phyloP scores from a whole-genome alignment of 1,140 invertebrate genomes.

The Dendrolimus kikuchii region DNA sequence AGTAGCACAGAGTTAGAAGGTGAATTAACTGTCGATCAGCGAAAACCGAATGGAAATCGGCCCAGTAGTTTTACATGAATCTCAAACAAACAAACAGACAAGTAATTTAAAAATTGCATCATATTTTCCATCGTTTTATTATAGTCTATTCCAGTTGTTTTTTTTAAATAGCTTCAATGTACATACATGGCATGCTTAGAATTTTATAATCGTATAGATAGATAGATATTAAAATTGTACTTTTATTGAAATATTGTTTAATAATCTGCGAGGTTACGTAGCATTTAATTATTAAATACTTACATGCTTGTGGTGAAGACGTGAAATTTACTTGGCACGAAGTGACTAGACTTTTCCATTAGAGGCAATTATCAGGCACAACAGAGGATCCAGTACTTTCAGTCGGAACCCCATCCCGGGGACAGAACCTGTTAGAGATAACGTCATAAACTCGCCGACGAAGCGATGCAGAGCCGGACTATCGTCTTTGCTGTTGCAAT shows the following conservation, averaged over 20 bases:
- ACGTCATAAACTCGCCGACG: conserved; percentile 66
- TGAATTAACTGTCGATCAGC: too few relatives aligned
- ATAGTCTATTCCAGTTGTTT: too few relatives aligned
- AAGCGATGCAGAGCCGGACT: conserved; percentile 57
- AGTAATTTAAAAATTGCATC: too few relatives aligned
- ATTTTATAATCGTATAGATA: too few relatives aligned
- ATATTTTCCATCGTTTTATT: too few relatives aligned
- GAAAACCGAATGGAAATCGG: too few relatives aligned
- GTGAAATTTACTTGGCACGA: conserved; percentile 61
- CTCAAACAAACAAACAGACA: too few relatives aligned
- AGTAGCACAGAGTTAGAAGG: conserved; percentile 62
- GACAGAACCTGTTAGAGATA: conserved; percentile 66
- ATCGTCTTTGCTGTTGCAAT: conserved; percentile 58
- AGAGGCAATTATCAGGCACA: conserved; percentile 66
- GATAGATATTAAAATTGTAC: too few relatives aligned
- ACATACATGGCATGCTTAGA: too few relatives aligned
- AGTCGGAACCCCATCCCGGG: conserved; percentile 40
- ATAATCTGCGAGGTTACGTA: conserved; percentile 16
- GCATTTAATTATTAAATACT: conserved; percentile 56
- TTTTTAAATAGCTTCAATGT: too few relatives aligned
- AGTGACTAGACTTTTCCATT: conserved; percentile 70
- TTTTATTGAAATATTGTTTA: too few relatives aligned
- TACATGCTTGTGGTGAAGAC: conserved; percentile 58
- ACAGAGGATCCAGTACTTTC: conserved; percentile 55
- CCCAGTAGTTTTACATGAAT: too few relatives aligned